Conservation (phyloP, 2,113 vertebrate genomes). For the Symphodus melops region DNA sequence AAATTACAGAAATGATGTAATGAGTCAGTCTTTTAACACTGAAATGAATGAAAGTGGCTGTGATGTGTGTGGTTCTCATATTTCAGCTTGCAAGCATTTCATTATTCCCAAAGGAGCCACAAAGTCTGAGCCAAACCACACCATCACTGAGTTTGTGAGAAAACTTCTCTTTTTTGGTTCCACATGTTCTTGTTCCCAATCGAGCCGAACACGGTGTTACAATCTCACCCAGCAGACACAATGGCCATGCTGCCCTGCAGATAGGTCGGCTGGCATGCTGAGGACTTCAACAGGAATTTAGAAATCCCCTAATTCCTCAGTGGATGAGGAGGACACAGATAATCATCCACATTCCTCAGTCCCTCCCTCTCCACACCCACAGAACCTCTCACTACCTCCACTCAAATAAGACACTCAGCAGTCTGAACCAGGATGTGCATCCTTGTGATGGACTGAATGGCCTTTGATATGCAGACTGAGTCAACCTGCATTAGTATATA, state of each 20-base stretch:
- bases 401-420: conserved; percentile 34
- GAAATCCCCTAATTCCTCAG: conserved; percentile 45
- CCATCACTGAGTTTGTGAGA: conserved; percentile 35
- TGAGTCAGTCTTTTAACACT: background rate
- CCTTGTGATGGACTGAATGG: conserved; percentile 10
- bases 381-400: conserved; percentile 56
- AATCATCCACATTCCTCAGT: conserved; percentile 71
- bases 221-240: conserved; percentile 18
- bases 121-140: conserved; percentile 64
- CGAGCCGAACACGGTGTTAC: conserved; percentile 3
- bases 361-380: conserved; percentile 56
- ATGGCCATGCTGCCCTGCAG: background rate
- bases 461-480: conserved; percentile 14
- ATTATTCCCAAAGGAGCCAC: conserved; percentile 70
- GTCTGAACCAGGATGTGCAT: conserved; percentile 55
- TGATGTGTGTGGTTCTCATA: conserved; percentile 57
- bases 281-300: conserved; percentile 29
- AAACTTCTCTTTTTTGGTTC: conserved; percentile 35
- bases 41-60: conserved; percentile 32
- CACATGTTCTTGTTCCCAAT: conserved; percentile 22
- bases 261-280: conserved; percentile 38
- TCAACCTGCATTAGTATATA: conserved; percentile 1
- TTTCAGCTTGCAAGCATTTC: conserved; percentile 71
- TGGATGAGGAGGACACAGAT: conserved; percentile 55
- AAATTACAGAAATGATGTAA: background rate